Base-by-base conservation (phyloP, 2,888 invertebrate genomes). In the Cyaniris semiargus region DNA sequence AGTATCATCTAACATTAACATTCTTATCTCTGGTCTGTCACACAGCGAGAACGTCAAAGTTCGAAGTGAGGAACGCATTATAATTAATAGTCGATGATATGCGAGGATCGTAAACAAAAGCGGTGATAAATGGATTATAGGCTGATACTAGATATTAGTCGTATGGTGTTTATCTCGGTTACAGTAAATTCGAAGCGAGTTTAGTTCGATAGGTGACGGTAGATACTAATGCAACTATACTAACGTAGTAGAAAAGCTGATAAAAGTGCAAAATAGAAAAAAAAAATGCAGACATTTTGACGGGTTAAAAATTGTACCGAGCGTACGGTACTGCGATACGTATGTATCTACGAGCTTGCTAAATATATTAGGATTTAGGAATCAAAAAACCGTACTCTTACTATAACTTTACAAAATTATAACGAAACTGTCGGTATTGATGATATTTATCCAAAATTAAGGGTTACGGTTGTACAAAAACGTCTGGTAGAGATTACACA, bases 81-180 rank as follows among this genome's bases (percentile, higher is more conserved):
- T 93, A 94, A 94, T 93, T 94, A 93, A 94, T 94, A 93, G 93
- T 90, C 91, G 92, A 92, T 93, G 94, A 93, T 93, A 93, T 90
- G 90, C 90, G 85, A 89, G 92, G 90, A 91, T 92, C 91, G 93
- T 93, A 94, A 93, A 93, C 94, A 94, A 94, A 93, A 92, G 92
- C 90, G 83, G 89, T 94, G 93, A 94, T 94, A 93, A 94, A 94
- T 94, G 93, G 93, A 93, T 93, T 93, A 93, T 86, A 86, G 85
- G 81, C 84, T 91, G 91, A 90, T 93, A 93, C 88, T 86, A 90
- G 93, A 93, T 93, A 91, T 91, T 91, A 88, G 86, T 87, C 87
- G 86, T 86, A 87, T 89, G 89, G 87, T 90, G 91, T 92, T 92
- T 92, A 92, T 92, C 88, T 89, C 90, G 87, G 86, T 92, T 91